Percentiles rank a stretch among this genome's conserved stretches.
phyloP scores from a whole-genome alignment of 1,140 invertebrate genomes.

The Formica selysi region DNA sequence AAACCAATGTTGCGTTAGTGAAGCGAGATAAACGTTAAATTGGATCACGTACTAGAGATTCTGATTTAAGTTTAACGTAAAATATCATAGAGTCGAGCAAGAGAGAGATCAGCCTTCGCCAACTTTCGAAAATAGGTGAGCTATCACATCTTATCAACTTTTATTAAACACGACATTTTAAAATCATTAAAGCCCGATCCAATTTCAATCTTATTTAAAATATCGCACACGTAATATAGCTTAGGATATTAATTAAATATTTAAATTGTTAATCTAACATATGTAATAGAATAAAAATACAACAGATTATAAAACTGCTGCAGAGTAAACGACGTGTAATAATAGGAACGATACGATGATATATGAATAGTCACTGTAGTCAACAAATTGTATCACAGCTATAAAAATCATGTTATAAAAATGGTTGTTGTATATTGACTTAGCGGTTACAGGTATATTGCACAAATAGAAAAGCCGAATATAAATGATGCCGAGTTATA shows the following conservation, averaged over 20 bases:
- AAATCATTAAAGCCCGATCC: not conserved
- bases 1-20: conserved; percentile 28
- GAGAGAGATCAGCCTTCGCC: not conserved
- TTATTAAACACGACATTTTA: not conserved
- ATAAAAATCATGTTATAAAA: conserved; percentile 40
- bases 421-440: conserved; percentile 27
- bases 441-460: not conserved
- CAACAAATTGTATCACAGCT: not conserved
- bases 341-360: not conserved
- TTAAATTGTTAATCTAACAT: not conserved
- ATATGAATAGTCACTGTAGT: not conserved
- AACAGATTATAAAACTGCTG: not conserved
- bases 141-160: not conserved
- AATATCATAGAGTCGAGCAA: not conserved
- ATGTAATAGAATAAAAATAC: not conserved
- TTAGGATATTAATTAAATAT: conserved; percentile 15
- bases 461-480: conserved; percentile 18
- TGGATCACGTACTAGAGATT: conserved; percentile 21
- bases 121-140: not conserved
- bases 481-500: conserved; percentile 17
- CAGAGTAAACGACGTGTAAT: not conserved
- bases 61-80: conserved; percentile 28
- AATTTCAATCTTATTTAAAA: not conserved
- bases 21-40: conserved; percentile 27
- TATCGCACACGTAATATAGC: not conserved